Conservation (phyloP, 2,888 invertebrate genomes). For the Ditula angustiorana region DNA sequence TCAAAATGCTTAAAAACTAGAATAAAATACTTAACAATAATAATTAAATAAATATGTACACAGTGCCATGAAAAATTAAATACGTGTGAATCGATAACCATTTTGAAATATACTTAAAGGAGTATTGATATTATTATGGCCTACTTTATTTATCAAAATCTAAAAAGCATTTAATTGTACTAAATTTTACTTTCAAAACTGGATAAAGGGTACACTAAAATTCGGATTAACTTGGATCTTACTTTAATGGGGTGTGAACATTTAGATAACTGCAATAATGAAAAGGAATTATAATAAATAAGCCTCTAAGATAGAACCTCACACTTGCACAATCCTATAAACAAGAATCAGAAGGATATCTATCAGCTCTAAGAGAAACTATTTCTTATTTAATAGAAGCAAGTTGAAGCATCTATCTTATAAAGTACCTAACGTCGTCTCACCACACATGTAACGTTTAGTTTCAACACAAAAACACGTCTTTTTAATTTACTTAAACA, state of each 20-base stretch:
- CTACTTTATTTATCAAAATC: slow-evolving; percentile 38
- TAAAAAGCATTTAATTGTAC: slow-evolving; percentile 41
- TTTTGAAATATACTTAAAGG: background rate
- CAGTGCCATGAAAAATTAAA: slow-evolving; percentile 9
- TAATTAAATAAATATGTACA: slow-evolving; percentile 17
- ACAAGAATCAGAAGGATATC: slow-evolving; percentile 23
- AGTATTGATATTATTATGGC: slow-evolving; percentile 3
- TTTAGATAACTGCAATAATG: slow-evolving; percentile 21
- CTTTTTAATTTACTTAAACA: slow-evolving; percentile 56
- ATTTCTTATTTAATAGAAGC: slow-evolving; percentile 34
- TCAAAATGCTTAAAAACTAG: background rate
- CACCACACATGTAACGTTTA: slow-evolving; percentile 85
- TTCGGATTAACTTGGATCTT: slow-evolving; percentile 27
- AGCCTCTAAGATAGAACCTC: slow-evolving; percentile 66
- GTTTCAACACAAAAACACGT: slow-evolving; percentile 59
- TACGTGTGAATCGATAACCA: slow-evolving; percentile 18
- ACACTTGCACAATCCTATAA: slow-evolving; percentile 53
- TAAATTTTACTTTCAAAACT: slow-evolving; percentile 39
- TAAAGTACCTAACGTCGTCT: slow-evolving; percentile 79
- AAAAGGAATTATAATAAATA: slow-evolving; percentile 44
- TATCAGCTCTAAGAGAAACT: slow-evolving; percentile 25
- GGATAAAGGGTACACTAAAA: slow-evolving; percentile 24
- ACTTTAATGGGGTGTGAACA: slow-evolving; percentile 22
- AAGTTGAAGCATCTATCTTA: slow-evolving; percentile 57
- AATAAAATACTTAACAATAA: slow-evolving; percentile 15